These are phyloP conservation scores for Cosmia pyralina DNA, from an alignment of 2,888 invertebrate species.

Conservation along the genomic window DNA sequence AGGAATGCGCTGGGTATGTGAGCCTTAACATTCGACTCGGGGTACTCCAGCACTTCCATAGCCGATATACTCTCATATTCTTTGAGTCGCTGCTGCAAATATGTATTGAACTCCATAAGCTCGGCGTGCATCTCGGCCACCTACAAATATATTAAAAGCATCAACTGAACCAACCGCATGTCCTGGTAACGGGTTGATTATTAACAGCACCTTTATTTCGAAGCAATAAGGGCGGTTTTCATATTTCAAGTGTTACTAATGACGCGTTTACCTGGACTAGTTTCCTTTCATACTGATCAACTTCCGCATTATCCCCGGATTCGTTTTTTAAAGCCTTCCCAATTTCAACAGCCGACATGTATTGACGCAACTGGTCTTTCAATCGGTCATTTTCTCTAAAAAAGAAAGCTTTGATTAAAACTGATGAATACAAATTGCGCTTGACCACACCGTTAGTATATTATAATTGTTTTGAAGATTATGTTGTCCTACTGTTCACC, in stretches of 20 bases:
- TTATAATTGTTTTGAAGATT: background rate
- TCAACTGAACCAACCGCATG: background rate
- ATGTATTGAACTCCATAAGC: conserved; percentile 97
- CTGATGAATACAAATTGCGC: background rate
- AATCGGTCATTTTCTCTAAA: conserved; percentile 95
- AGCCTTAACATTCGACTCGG: conserved; percentile 92
- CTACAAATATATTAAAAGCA: conserved; percentile 77
- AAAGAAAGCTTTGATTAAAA: conserved; percentile 40
- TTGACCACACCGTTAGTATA: background rate
- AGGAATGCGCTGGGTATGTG: conserved; percentile 97
- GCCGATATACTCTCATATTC: conserved; percentile 83
- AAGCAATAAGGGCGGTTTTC: background rate
- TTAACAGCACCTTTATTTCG: background rate
- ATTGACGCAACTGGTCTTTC: conserved; percentile 95
- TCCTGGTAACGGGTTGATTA: background rate
- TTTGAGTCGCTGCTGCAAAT: conserved; percentile 93
- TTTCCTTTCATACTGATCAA: conserved; percentile 95
- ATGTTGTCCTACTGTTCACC: background rate
- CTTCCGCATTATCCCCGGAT: conserved; percentile 90
- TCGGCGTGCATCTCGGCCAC: conserved; percentile 99
- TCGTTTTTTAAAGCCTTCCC: conserved; percentile 94
- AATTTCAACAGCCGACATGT: conserved; percentile 96
- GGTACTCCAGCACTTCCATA: conserved; percentile 80
- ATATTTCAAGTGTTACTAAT: background rate
- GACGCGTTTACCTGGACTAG: conserved; percentile 93